Conservation (phyloP, 2,888 invertebrate species). For the Eurytoma californica region DNA sequence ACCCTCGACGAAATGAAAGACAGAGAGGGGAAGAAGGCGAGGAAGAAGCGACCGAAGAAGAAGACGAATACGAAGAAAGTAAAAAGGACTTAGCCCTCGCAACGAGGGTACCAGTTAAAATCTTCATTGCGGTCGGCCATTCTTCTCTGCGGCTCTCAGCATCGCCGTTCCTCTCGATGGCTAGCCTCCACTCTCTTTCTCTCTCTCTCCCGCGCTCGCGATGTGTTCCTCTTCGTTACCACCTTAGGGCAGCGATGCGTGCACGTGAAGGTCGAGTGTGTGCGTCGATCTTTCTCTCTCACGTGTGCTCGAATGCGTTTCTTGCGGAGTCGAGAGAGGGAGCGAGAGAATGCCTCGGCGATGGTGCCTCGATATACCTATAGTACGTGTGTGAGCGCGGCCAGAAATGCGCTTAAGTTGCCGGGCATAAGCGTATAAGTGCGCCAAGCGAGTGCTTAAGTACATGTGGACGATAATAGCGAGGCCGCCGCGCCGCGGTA, state of each 20-base stretch:
- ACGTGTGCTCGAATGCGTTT: slow-evolving; percentile 53
- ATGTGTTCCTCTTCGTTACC: slow-evolving; percentile 53
- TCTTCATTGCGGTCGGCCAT: slow-evolving; percentile 73
- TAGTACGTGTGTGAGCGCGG: slow-evolving; percentile 46
- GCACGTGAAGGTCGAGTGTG: slow-evolving; percentile 66
- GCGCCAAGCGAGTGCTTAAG: slow-evolving; percentile 54
- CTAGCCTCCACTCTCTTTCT: slow-evolving; percentile 45
- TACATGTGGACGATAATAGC: slow-evolving; percentile 56
- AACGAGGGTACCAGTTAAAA: slow-evolving; percentile 70
- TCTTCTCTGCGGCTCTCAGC: slow-evolving; percentile 61
- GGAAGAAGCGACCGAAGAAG: slow-evolving; percentile 33
- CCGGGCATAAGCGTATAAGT: slow-evolving; percentile 51
- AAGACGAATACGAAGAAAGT: slow-evolving; percentile 55
- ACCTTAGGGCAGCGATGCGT: slow-evolving; percentile 64
- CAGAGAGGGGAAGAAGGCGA: slow-evolving; percentile 28
- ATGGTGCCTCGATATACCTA: slow-evolving; percentile 29
- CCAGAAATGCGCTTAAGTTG: slow-evolving; percentile 50
- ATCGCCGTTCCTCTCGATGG: slow-evolving; percentile 55
- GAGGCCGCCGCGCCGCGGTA: slow-evolving; percentile 45
- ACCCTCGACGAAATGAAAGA: slow-evolving; percentile 43
- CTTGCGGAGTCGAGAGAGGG: slow-evolving; percentile 26
- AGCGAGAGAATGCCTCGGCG: slow-evolving; percentile 32
- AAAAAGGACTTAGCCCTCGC: slow-evolving; percentile 57
- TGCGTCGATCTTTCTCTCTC: slow-evolving; percentile 5
- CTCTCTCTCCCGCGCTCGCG: slow-evolving; percentile 40